A percentile compares a stretch with the other conserved stretches of the same genome.
These are phyloP conservation scores for Venustaconcha ellipsiformis DNA, from an alignment of 1,140 invertebrate species.

Conservation along the genomic window DNA sequence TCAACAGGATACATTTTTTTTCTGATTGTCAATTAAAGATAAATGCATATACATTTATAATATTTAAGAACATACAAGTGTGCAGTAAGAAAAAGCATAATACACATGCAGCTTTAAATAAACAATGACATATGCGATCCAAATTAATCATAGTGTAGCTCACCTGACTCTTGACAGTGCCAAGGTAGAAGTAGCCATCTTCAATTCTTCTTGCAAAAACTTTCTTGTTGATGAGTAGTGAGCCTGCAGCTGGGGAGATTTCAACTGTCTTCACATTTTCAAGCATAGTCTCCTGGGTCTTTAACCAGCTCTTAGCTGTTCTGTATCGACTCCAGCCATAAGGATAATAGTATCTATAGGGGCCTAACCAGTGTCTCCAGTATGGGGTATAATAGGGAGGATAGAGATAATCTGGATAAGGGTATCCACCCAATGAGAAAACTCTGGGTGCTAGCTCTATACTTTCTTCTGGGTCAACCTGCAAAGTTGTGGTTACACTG, in stretches of 20 bases:
- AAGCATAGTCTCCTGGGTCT: constrained; percentile 50
- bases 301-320: constrained; percentile 59
- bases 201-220: constrained; percentile 62
- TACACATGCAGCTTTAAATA: too few relatives aligned
- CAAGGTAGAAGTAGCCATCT: constrained; percentile 67
- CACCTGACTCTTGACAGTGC: constrained; percentile 67
- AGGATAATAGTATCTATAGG: constrained; percentile 58
- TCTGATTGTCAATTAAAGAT: too few relatives aligned
- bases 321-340: constrained; percentile 61
- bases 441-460: constrained; percentile 42
- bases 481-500: constrained; percentile 59
- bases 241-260: constrained; percentile 63
- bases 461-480: constrained; percentile 53
- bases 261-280: constrained; percentile 35
- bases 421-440: constrained; percentile 15
- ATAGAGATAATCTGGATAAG: constrained; percentile 17
- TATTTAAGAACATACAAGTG: too few relatives aligned
- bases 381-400: constrained; percentile 15
- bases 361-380: constrained; percentile 30
- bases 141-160: constrained; percentile 16
- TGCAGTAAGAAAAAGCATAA: too few relatives aligned
- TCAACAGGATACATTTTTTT: too few relatives aligned
- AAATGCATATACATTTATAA: too few relatives aligned
- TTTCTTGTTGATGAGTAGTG: constrained; percentile 61
- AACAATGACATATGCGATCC: background rate